Percentiles rank a stretch among this genome's conserved stretches.
Evolutionary conservation across 1,140 invertebrate species (phyloP).

Genomic region (Drosophila pectinifera): DNA sequence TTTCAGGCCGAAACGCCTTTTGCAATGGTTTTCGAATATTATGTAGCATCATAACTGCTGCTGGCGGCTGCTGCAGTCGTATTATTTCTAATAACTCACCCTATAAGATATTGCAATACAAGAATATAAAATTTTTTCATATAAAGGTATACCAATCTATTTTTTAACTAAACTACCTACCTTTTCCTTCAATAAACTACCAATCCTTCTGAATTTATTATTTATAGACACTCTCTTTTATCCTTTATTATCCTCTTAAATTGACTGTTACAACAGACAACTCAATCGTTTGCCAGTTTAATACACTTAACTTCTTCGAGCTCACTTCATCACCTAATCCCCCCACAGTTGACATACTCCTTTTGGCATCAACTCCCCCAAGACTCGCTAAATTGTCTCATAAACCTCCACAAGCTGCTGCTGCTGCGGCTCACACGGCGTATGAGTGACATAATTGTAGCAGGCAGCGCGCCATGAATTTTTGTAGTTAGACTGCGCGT

Average conservation of each 20-base stretch:
- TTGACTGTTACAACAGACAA: neutral
- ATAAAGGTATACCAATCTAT: neutral
- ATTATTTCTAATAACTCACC: no score
- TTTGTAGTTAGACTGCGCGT: constrained; percentile 31
- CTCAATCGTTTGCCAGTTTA: neutral
- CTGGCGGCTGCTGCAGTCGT: no score
- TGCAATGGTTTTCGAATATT: no score
- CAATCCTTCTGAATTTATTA: neutral
- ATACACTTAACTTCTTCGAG: constrained; percentile 14
- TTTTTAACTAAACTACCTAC: neutral
- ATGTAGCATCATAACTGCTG: no score
- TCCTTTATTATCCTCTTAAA: no score
- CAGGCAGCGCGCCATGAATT: constrained; percentile 38
- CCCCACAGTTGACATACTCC: constrained; percentile 1
- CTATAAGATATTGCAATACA: no score
- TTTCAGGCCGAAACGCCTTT: no score
- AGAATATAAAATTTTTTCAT: neutral
- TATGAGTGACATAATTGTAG: constrained; percentile 70
- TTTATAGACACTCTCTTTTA: neutral
- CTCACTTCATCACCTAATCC: constrained; percentile 7
- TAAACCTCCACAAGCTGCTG: constrained; percentile 20
- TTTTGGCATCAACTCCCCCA: neutral
- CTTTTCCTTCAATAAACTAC: neutral
- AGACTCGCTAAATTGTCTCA: constrained; percentile 5
- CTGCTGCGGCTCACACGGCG: constrained; percentile 26